These are phyloP conservation scores for Eupeodes latifasciatus DNA, from an alignment of 2,888 invertebrate species.

Conservation along the genomic window DNA sequence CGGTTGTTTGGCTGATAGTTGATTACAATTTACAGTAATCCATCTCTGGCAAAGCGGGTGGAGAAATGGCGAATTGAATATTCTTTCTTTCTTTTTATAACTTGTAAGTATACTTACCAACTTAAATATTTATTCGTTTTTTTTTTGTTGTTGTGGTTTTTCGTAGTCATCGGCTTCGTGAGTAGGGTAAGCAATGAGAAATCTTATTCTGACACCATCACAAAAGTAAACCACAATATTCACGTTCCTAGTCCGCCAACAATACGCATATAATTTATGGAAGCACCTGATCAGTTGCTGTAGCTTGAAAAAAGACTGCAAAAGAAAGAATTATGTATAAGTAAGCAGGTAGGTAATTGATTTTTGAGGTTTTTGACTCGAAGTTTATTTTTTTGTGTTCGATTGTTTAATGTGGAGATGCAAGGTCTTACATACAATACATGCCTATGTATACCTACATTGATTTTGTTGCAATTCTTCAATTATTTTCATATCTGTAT, in stretches of 20 bases:
- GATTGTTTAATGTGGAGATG: background rate
- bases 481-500: too few relatives aligned
- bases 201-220: conserved; percentile 42
- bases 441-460: too few relatives aligned
- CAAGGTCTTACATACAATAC: too few relatives aligned
- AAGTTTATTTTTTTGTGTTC: background rate
- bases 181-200: conserved; percentile 46
- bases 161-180: conserved; percentile 1
- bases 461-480: too few relatives aligned
- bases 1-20: conserved; percentile 49
- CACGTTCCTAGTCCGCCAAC: conserved; percentile 44
- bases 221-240: conserved; percentile 64
- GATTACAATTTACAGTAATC: conserved; percentile 41
- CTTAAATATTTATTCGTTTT: conserved; percentile 37
- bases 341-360: conserved; percentile 54
- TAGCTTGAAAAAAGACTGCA: background rate
- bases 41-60: conserved; percentile 7
- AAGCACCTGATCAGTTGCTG: conserved; percentile 46
- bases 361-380: conserved; percentile 72
- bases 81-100: conserved; percentile 24
- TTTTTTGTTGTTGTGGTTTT: conserved; percentile 22
- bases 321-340: conserved; percentile 10
- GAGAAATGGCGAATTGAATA: conserved; percentile 59
- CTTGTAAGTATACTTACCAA: background rate
- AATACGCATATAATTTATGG: conserved; percentile 50